These are phyloP conservation scores for Zaprionus inermis DNA, from an alignment of 1,140 invertebrate species.

Conservation along the genomic window DNA sequence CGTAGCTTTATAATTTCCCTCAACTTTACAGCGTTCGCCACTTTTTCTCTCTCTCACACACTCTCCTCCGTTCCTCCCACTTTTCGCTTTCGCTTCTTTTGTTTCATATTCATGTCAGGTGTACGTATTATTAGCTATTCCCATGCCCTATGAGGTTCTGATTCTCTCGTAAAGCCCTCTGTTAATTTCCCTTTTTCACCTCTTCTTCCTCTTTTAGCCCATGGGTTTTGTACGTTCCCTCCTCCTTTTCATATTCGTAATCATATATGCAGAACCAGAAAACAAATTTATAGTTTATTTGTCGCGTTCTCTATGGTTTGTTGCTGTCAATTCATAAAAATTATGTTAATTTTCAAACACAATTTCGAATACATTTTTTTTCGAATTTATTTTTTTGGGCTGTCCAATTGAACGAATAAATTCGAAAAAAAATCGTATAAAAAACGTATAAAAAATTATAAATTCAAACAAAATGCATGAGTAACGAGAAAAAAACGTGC, in stretches of 20 bases:
- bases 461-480: conserved; percentile 55
- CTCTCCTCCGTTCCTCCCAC: conserved; percentile 13
- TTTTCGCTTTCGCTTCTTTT: background rate
- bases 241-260: conserved; percentile 18
- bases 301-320: conserved; percentile 74
- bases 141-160: background rate
- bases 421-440: conserved; percentile 28
- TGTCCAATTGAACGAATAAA: conserved; percentile 64
- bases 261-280: conserved; percentile 48
- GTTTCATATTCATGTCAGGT: conserved; percentile 3
- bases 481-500: conserved; percentile 35
- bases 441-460: conserved; percentile 55
- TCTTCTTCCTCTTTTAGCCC: background rate
- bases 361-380: background rate
- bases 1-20: too few relatives aligned
- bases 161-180: background rate
- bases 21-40: too few relatives aligned
- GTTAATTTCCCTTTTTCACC: background rate
- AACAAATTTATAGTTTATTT: conserved; percentile 77
- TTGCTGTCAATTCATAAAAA: conserved; percentile 74
- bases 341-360: conserved; percentile 64
- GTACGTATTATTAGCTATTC: background rate
- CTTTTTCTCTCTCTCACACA: background rate
- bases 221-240: conserved; percentile 1
- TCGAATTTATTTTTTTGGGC: background rate